phyloP scores from a whole-genome alignment of 2,113 vertebrate species.

The Sinocyclocheilus maitianheensis region DNA sequence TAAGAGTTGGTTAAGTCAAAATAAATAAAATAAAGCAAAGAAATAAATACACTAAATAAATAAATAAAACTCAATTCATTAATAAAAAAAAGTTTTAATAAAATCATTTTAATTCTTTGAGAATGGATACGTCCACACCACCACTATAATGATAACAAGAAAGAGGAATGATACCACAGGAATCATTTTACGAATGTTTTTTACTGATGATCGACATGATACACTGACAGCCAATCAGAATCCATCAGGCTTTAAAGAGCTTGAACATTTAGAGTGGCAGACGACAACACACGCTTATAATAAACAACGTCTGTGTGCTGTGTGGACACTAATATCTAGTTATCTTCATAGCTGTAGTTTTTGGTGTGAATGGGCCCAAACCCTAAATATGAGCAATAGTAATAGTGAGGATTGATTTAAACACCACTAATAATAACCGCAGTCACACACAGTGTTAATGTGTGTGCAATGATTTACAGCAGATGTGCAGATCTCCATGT shows the following conservation, averaged over 20 bases:
- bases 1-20: background rate
- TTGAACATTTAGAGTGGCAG: background rate
- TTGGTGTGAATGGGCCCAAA: background rate
- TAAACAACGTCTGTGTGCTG: background rate
- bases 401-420: background rate
- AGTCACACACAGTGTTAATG: background rate
- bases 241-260: background rate
- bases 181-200: background rate
- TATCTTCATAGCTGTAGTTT: background rate
- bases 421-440: background rate
- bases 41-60: too few relatives aligned
- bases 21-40: background rate
- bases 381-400: background rate
- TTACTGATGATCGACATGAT: background rate
- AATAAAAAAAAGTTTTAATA: too few relatives aligned
- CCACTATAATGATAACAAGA: background rate
- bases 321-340: background rate
- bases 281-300: background rate
- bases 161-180: background rate
- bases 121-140: background rate
- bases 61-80: too few relatives aligned
- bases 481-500: constrained; percentile 5
- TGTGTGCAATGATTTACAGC: constrained; percentile 3
- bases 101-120: too few relatives aligned
- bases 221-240: background rate